A percentile compares a stretch with the other conserved stretches of the same genome.
Evolutionary conservation across 2,113 vertebrate species (phyloP).

Genomic region (Burhinus bistriatus): DNA sequence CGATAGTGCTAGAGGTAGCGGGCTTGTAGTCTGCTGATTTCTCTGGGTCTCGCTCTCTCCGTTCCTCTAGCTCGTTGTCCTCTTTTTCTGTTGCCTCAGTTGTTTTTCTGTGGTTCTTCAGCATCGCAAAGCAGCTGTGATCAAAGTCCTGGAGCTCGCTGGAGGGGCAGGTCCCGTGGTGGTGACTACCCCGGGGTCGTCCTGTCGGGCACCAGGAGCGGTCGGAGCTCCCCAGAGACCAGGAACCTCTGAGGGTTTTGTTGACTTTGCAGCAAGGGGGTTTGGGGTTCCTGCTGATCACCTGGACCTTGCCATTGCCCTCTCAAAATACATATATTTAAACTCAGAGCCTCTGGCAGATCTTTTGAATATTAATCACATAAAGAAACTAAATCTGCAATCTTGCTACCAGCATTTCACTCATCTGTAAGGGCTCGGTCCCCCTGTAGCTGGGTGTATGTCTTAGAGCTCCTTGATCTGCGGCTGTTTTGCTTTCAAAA

Average conservation of each 20-base stretch:
- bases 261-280: not conserved
- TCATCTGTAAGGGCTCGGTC: not conserved
- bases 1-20: constrained; percentile 62
- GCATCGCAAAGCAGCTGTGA: constrained; percentile 46
- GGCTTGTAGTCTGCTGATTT: constrained; percentile 61
- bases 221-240: not conserved
- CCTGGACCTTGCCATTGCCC: not conserved
- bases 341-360: not conserved
- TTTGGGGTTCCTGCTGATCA: not conserved
- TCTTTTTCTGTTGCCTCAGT: not conserved
- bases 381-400: not conserved
- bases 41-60: not conserved
- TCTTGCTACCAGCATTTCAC: not conserved
- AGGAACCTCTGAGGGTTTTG: not conserved
- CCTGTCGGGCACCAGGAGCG: not conserved
- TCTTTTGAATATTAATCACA: not conserved
- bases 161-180: not conserved
- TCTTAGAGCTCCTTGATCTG: constrained; percentile 36
- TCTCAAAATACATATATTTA: not conserved
- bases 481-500: constrained; percentile 45
- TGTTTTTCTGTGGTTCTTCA: not conserved
- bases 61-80: not conserved
- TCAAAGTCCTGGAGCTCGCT: not conserved
- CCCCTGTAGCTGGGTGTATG: not conserved
- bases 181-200: not conserved